A percentile compares a stretch with the other conserved stretches of the same genome.
phyloP scores from a whole-genome alignment of 2,113 vertebrate genomes.

The Pterocles orientalis region DNA sequence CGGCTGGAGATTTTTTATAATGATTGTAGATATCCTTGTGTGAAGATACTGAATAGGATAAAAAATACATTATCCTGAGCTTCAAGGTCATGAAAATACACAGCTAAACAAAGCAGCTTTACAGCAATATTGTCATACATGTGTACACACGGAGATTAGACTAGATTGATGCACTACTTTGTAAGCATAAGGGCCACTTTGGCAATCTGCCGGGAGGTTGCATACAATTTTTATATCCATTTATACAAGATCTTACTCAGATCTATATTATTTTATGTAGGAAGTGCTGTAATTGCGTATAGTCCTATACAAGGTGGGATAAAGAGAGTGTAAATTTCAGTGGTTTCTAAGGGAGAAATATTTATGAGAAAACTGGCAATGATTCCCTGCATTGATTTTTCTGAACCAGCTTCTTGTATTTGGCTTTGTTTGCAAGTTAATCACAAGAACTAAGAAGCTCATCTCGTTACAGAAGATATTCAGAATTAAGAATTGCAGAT shows the following conservation, averaged over 20 bases:
- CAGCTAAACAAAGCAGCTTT: constrained; percentile 16
- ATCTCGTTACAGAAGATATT: not conserved
- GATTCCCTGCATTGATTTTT: constrained; percentile 38
- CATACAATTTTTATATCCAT: not conserved
- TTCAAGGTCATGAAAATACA: constrained; percentile 47
- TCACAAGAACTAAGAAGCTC: constrained; percentile 36
- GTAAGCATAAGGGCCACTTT: not conserved
- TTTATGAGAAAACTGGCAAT: constrained; percentile 39
- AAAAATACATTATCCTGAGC: constrained; percentile 46
- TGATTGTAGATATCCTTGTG: constrained; percentile 51
- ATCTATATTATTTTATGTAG: not conserved
- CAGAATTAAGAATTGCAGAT: constrained; percentile 49
- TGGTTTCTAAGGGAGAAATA: constrained; percentile 41
- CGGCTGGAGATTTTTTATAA: constrained; percentile 73
- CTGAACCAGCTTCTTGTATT: constrained; percentile 46
- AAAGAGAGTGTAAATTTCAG: constrained; percentile 30
- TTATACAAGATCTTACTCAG: not conserved
- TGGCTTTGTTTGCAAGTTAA: constrained; percentile 48
- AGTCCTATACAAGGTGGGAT: not conserved
- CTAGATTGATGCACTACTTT: not conserved
- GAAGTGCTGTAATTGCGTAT: not conserved
- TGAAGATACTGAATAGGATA: constrained; percentile 40
- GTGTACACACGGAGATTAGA: not conserved
- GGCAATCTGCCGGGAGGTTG: not conserved
- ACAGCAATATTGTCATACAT: not conserved